Evolutionary conservation across 2,888 invertebrate genomes (phyloP).

Genomic region (Heliconius aoede): DNA sequence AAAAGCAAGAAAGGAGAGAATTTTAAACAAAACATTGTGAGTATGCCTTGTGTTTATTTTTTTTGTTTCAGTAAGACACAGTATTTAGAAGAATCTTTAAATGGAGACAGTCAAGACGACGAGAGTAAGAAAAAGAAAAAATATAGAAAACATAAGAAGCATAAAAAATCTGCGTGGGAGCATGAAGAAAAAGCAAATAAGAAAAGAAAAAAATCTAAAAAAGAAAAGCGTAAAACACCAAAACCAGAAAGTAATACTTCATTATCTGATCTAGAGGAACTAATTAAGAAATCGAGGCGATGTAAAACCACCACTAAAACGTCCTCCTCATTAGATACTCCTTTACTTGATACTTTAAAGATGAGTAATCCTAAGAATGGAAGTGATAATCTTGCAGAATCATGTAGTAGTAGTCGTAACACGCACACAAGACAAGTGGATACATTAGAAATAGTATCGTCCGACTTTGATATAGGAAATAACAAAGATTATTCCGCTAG

Average conservation of each 20-base stretch:
- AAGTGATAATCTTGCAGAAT: constrained; percentile 51
- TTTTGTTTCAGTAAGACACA: constrained; percentile 55
- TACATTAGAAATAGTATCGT: constrained; percentile 86
- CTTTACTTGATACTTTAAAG: constrained; percentile 52
- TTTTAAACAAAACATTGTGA: constrained; percentile 55
- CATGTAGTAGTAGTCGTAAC: constrained; percentile 52
- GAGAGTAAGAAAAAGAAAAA: constrained; percentile 80
- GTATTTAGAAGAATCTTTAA: constrained; percentile 57
- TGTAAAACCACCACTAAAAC: constrained; percentile 56
- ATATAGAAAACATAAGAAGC: constrained; percentile 86
- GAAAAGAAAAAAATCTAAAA: constrained; percentile 83
- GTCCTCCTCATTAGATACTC: constrained; percentile 50
- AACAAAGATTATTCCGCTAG: constrained; percentile 86
- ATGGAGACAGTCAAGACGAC: constrained; percentile 61
- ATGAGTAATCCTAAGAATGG: constrained; percentile 62
- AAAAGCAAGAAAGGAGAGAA: constrained; percentile 50
- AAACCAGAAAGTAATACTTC: constrained; percentile 73
- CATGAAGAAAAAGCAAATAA: constrained; percentile 79
- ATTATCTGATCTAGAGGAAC: constrained; percentile 70
- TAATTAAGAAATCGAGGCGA: constrained; percentile 70
- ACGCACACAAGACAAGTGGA: constrained; percentile 53
- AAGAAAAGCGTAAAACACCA: constrained; percentile 81
- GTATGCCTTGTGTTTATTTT: constrained; percentile 57
- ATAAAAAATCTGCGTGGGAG: constrained; percentile 85
- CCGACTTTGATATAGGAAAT: constrained; percentile 86